These are phyloP conservation scores for Anarsia innoxiella DNA, from an alignment of 2,888 invertebrate genomes.

Conservation along the genomic window DNA sequence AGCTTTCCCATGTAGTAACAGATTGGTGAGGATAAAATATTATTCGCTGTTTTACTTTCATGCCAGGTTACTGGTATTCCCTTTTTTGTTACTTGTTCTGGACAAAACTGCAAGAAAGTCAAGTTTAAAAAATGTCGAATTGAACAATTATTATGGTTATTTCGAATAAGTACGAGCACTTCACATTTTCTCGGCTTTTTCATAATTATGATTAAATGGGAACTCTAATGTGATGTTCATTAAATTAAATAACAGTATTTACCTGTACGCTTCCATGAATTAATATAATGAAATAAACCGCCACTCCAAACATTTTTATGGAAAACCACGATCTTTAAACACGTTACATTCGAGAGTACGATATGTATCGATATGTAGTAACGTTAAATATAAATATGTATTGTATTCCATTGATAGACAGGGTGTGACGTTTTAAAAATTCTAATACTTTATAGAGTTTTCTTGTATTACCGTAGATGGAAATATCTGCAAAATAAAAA, in stretches of 20 bases:
- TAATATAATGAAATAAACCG: background rate
- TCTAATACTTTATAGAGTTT: too few species aligned
- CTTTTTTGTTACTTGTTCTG: conserved; percentile 38
- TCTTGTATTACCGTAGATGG: too few species aligned
- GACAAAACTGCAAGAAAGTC: conserved; percentile 45
- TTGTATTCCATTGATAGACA: too few species aligned
- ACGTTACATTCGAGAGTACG: background rate
- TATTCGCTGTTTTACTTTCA: conserved; percentile 30
- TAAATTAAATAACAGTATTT: background rate
- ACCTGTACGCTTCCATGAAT: background rate
- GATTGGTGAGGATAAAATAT: conserved; percentile 44
- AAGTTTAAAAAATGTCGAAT: background rate
- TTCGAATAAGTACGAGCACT: too few species aligned
- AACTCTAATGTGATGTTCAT: background rate
- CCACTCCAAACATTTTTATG: background rate
- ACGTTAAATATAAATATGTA: too few species aligned
- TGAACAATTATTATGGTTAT: too few species aligned
- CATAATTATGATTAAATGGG: too few species aligned
- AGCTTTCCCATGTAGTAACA: conserved; percentile 41
- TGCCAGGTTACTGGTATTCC: conserved; percentile 51
- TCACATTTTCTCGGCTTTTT: too few species aligned
- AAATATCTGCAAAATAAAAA: too few species aligned
- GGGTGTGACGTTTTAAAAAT: too few species aligned
- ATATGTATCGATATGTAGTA: too few species aligned
- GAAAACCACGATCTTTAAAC: background rate